Evolutionary conservation across 2,113 vertebrate species (phyloP).

Genomic region (Sphyrna mokarran): DNA sequence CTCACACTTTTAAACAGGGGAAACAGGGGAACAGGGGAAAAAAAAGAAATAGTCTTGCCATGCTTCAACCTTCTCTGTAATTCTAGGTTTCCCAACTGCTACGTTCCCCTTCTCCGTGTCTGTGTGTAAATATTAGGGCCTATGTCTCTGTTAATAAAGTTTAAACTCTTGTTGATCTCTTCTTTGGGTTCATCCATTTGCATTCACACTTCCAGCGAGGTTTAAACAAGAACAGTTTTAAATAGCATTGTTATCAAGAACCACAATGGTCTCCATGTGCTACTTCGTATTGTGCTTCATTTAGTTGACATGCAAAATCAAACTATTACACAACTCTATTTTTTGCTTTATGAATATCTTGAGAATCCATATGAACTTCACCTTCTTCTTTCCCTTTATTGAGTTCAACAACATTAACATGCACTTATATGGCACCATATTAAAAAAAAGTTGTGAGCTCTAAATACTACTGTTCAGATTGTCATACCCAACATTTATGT

Average conservation of each 20-base stretch:
- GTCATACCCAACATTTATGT: slow-evolving; percentile 24
- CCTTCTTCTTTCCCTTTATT: neutral
- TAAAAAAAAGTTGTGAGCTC: neutral
- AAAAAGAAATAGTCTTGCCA: neutral
- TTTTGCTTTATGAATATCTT: neutral
- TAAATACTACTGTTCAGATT: neutral
- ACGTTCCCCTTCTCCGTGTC: neutral
- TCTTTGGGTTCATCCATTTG: neutral
- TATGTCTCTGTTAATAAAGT: neutral
- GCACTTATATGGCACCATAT: neutral
- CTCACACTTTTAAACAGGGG: too few species aligned
- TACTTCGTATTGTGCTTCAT: neutral
- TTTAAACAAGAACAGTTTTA: neutral
- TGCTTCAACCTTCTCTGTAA: neutral
- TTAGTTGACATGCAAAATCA: neutral
- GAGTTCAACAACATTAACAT: neutral
- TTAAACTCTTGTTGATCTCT: neutral
- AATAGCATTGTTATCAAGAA: neutral
- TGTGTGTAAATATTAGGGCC: neutral
- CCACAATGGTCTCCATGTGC: neutral
- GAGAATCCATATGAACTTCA: neutral
- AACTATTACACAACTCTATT: neutral
- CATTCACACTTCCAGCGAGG: neutral
- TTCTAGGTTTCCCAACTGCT: neutral
- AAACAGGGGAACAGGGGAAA: neutral